phyloP scores from a whole-genome alignment of 2,888 invertebrate species.

The Caenorhabditis macrosperma region DNA sequence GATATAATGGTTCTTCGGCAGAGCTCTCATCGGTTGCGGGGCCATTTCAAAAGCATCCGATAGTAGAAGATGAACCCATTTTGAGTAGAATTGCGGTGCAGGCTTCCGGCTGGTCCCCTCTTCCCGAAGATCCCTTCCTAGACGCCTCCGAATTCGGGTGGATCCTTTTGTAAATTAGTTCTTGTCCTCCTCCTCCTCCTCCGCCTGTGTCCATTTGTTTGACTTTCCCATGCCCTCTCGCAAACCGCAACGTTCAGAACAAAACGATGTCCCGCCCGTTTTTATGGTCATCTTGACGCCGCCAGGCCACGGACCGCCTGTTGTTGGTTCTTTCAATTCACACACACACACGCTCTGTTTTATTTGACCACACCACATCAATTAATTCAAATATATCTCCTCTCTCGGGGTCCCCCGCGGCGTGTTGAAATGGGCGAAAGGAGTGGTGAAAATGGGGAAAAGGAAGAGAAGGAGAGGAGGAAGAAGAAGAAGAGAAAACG shows the following conservation, averaged over 20 bases:
- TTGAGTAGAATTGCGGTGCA: no score
- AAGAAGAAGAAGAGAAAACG: no score
- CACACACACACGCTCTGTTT: background rate
- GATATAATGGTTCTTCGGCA: no score
- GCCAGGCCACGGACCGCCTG: slow-evolving; percentile 18
- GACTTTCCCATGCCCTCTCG: slow-evolving; percentile 21
- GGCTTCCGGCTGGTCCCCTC: no score
- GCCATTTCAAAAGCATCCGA: no score
- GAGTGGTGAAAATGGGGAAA: background rate
- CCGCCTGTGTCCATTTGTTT: background rate
- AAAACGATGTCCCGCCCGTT: slow-evolving; percentile 16
- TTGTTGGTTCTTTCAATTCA: slow-evolving; percentile 23
- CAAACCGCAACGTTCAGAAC: slow-evolving; percentile 21
- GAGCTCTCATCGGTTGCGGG: no score
- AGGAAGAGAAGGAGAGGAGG: no score
- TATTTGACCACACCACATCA: no score
- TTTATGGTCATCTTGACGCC: slow-evolving; percentile 34
- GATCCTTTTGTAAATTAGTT: background rate
- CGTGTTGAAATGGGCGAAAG: slow-evolving; percentile 49
- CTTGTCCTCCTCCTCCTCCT: background rate
- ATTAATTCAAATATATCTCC: slow-evolving; percentile 27
- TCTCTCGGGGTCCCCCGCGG: slow-evolving; percentile 30
- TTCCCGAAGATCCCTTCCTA: no score
- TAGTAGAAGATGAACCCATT: no score
- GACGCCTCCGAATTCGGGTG: no score